Evolutionary conservation across 2,113 vertebrate genomes (phyloP), one percentile per base, ranked within the genome.

Genomic region (Oreochromis spilurus): DNA sequence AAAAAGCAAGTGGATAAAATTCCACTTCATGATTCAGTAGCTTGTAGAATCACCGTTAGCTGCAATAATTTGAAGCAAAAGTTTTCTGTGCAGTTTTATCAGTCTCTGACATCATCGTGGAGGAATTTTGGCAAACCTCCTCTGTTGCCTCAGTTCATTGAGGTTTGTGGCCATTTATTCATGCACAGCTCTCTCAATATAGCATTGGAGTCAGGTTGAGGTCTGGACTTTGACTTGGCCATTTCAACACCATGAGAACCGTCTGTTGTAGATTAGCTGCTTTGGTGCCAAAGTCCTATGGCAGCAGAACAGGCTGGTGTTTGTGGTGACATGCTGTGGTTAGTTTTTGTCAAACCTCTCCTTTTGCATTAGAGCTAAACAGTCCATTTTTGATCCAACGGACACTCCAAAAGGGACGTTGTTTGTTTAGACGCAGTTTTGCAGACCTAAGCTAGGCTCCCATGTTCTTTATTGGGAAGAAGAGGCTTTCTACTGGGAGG

Each of bases 71-170:
- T 65, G 34, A 65, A 65, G 10, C 34, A 13, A 34, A 0, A 13
- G 19, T 65, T 65, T 65, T 19, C 10, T 38, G 60, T 2, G 4
- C 6, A 65, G 10, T 38, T 65, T 65, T 65, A 21, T 65, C 60
- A 7, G 31, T 38, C 17, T 65, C 60, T 62, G 36, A 36, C 17
- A n/a, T 65, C 31, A 65, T 0, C 0, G 9, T 4, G 31, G 60
- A 36, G 60, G 9, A n/a, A 62, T 65, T 38, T n/a, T 65, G 17
- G 60, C 60, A 0, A 17, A 17, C 4, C 0, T 65, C 60, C 31
- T 65, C 31, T 6, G 36, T 65, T 65, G 31, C 2, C n/a, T 65
- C 4, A 65, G 60, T 65, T n/a, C 34, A n/a, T 65, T 65, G 34
- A 65, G 10, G 60, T 65, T 65, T 65, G 60, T 65, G 6, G 31